These are phyloP conservation scores for Pachypanchax playfairii DNA, from an alignment of 2,113 vertebrate genomes.

Conservation along the genomic window DNA sequence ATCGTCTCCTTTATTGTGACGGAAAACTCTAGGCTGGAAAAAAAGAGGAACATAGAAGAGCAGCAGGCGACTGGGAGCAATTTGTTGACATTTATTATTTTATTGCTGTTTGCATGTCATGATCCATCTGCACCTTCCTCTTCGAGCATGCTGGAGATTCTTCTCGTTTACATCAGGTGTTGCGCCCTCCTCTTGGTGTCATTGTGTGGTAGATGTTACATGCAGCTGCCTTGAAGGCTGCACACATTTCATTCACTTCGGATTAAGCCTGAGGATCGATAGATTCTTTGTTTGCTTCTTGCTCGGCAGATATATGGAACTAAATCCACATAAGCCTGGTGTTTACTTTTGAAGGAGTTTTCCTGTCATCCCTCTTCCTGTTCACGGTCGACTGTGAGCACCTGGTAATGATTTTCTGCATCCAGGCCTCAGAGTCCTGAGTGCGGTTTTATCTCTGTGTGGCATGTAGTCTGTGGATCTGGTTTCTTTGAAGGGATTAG, in stretches of 20 bases:
- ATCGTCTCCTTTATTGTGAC: too few relatives aligned
- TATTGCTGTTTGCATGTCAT: background rate
- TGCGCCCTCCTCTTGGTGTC: conserved; percentile 11
- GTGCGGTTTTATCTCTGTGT: conserved; percentile 23
- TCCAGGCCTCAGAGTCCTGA: conserved; percentile 49
- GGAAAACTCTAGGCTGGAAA: background rate
- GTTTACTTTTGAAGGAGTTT: conserved; percentile 73
- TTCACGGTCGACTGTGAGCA: conserved; percentile 69
- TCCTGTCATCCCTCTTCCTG: conserved; percentile 59
- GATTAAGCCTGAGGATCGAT: conserved; percentile 13
- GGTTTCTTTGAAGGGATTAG: conserved; percentile 37
- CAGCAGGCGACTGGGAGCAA: conserved; percentile 6
- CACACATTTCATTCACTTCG: conserved; percentile 11
- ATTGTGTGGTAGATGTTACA: conserved; percentile 1
- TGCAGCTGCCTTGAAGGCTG: conserved; percentile 8
- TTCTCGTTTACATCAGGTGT: conserved; percentile 65
- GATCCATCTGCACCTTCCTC: background rate
- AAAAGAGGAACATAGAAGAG: conserved; percentile 1
- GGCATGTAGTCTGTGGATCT: conserved; percentile 34
- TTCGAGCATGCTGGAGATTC: background rate
- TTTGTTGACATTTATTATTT: conserved; percentile 3
- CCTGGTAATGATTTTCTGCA: conserved; percentile 82
- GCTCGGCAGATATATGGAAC: conserved; percentile 32
- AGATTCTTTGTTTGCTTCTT: conserved; percentile 40
- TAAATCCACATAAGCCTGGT: conserved; percentile 40